Base-by-base conservation (phyloP, 1,140 invertebrate genomes). In the Procambarus clarkii region DNA sequence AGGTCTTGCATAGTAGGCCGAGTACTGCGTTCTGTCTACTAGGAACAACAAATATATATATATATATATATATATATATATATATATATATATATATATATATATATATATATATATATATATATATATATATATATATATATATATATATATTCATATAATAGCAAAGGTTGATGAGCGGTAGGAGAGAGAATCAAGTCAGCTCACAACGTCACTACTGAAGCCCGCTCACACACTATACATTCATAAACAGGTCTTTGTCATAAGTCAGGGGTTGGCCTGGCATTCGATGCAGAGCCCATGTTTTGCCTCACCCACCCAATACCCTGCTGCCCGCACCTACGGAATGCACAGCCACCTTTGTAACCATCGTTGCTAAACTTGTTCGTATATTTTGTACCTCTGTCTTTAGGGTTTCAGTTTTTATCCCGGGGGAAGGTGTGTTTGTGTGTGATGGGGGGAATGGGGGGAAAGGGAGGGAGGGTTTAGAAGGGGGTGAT, bases 51-150 rank as follows among this genome's bases (percentile, higher is more conserved):
- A n/a, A 80, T 80, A 80, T 80, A 80, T 80, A 80, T 80, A 83
- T 83, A 83, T 83, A 83, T 83, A 83, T 83, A 83, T 83, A 83
- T 83, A 54, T 58, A 60, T 83, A 83, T 83, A 83, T 83, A 83
- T 83, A 83, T 83, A 83, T 83, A 83, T 83, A 83, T 83, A 83
- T 83, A 83, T 83, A 83, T 83, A 83, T 58, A 83, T 83, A 83
- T 83, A 58, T 58, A 83, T 83, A 83, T 83, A 83, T 58, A 83
- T 83, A 83, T 83, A 83, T 83, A 83, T 83, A 83, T 58, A 83
- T 58, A 83, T 83, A 83, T 60, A 58, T 83, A 60, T 58, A 60
- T 58, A 60, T 58, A 84, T 84, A 64, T 84, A 64, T 84, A 64
- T 64, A 64, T 84, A 64, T 60, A 84, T 84, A 64, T 84, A 84